Conservation (phyloP, 2,888 invertebrate species). For the Pristionchus maxplancki region DNA sequence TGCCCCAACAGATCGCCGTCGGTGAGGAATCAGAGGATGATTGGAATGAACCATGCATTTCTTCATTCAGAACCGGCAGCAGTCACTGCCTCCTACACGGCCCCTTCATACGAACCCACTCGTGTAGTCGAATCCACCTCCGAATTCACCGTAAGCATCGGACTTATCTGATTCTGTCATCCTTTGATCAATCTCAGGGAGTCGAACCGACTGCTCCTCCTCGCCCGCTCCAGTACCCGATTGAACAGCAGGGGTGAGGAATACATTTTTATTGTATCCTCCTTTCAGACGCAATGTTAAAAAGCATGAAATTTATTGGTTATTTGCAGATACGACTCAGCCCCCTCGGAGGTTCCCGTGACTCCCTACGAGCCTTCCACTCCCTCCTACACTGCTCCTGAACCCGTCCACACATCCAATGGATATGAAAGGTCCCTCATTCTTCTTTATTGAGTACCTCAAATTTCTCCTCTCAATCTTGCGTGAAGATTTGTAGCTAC, state of each 20-base stretch:
- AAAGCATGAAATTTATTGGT: too few relatives aligned
- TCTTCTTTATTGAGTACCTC: not conserved
- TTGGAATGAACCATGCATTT: not conserved
- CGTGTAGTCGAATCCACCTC: not conserved
- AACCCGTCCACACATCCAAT: not conserved
- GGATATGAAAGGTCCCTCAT: not conserved
- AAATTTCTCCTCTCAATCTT: not conserved
- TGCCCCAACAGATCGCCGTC: not conserved
- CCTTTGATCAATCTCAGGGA: not conserved
- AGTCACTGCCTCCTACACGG: not conserved
- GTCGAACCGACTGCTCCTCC: not conserved
- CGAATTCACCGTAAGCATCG: not conserved
- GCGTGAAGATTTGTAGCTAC: not conserved
- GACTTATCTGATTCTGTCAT: not conserved
- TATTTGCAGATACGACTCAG: not conserved
- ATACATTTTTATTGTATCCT: not conserved
- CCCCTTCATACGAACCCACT: not conserved
- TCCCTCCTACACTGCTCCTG: not conserved
- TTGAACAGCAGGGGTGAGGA: slow-evolving; percentile 6
- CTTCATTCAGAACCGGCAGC: not conserved
- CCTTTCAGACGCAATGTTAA: too few relatives aligned
- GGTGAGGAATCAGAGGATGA: not conserved
- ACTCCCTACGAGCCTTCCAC: not conserved
- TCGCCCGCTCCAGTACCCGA: not conserved
- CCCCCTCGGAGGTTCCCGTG: not conserved